These are phyloP conservation scores for Campoletis raptor DNA, from an alignment of 2,888 invertebrate genomes.

Conservation along the genomic window DNA sequence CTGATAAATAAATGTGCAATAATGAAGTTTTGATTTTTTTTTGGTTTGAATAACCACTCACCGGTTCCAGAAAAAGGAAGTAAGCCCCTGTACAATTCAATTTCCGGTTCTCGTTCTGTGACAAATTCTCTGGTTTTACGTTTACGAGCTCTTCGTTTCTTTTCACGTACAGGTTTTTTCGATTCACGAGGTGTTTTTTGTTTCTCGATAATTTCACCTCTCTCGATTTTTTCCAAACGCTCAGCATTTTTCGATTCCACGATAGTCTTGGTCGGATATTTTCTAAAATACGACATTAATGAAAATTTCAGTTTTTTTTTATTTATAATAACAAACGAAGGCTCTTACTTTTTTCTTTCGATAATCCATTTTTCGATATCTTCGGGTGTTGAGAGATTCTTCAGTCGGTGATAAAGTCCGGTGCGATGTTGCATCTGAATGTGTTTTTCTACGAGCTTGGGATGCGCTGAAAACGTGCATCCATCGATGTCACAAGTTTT, in stretches of 20 bases:
- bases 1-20: conserved; percentile 8
- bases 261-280: conserved; percentile 91
- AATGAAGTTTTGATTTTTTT: neutral
- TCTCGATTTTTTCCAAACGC: conserved; percentile 88
- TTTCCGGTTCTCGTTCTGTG: conserved; percentile 51
- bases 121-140: conserved; percentile 46
- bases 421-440: conserved; percentile 93
- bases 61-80: conserved; percentile 86
- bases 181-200: conserved; percentile 59
- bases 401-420: conserved; percentile 93
- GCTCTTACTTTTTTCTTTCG: conserved; percentile 89
- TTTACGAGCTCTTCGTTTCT: conserved; percentile 69
- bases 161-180: conserved; percentile 63
- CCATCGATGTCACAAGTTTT: conserved; percentile 92
- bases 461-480: conserved; percentile 92
- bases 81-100: conserved; percentile 81
- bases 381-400: conserved; percentile 91
- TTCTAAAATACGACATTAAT: conserved; percentile 82
- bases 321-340: neutral
- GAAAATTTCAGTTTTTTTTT: neutral
- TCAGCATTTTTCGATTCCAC: conserved; percentile 88
- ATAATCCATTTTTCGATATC: conserved; percentile 94
- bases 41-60: conserved; percentile 58
- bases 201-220: conserved; percentile 90
- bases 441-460: conserved; percentile 92